Base-by-base conservation (phyloP, 2,888 invertebrate genomes). In the Aspidapion aeneum region DNA sequence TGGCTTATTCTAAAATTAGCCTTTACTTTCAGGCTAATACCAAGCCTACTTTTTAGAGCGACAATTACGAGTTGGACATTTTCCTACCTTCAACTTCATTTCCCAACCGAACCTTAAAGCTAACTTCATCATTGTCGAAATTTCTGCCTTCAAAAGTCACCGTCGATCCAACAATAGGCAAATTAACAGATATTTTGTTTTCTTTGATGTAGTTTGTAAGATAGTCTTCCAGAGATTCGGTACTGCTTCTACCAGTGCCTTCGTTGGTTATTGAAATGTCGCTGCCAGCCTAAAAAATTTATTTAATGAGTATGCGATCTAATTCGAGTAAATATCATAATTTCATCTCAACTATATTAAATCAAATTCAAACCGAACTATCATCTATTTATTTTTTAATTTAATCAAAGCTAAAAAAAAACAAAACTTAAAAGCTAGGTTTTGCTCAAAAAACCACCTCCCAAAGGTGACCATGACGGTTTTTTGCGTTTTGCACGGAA, bases 121-220 rank as follows among this genome's bases (percentile, higher is more conserved):
- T 87, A 63, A 92, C 80, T 78, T 91, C 89, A 72, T 91, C 90
- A 65, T 87, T 85, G 75, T 89, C 89, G 68, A 93, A 81, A 79
- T 90, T 89, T 73, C 90, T 86, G 3, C 90, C 89, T 77, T 89
- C 89, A 62, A 93, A 85, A 64, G 89, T 90, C 71, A 93, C 85
- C 74, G 86, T 85, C 67, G 89, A 86, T 71, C 89, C 90, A 61
- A 85, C 86, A 58, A 85, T 85, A n/a, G 92, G 91, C 69, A 92
- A 78, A 74, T 88, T 86, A 80, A 92, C 87, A 74, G 88, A 87
- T 58, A 91, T 87, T 76, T 93, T 91, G 75, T 92, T 91, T 66
- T 87, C 87, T 72, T 87, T 84, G 68, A 93, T 83, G 78, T 87
- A 91, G 75, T 83, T 84, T 74, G 89, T 88, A 55, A 91, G 80